These are phyloP conservation scores for Protonibea diacanthus DNA, from an alignment of 2,797 vertebrate species.

Conservation along the genomic window DNA sequence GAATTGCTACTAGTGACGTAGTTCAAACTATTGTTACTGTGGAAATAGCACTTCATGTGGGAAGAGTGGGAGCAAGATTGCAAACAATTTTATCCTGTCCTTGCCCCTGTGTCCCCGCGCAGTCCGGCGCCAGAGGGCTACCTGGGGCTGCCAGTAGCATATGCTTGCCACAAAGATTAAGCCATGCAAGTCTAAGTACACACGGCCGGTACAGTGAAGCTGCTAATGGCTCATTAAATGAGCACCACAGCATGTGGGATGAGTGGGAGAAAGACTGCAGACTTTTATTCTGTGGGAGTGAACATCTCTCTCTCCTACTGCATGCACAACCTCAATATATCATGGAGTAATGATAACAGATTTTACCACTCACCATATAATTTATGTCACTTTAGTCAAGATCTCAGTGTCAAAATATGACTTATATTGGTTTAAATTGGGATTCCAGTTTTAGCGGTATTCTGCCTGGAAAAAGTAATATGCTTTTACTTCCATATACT, in stretches of 20 bases:
- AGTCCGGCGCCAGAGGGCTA: too few species aligned
- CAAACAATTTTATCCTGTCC: too few species aligned
- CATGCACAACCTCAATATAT: conserved; percentile 1
- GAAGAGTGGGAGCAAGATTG: conserved; percentile 38
- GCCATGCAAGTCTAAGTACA: too few species aligned
- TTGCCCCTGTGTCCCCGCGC: too few species aligned
- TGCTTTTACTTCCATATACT: neutral
- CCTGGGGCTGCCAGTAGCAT: too few species aligned
- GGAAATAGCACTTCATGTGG: conserved; percentile 51
- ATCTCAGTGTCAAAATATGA: neutral
- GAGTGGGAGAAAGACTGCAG: conserved; percentile 43
- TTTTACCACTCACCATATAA: neutral
- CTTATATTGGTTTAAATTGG: neutral
- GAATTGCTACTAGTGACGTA: conserved; percentile 47
- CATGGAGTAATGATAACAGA: neutral
- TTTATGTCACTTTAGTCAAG: neutral
- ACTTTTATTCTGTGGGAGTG: conserved; percentile 22
- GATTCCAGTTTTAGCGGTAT: neutral
- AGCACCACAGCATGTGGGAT: conserved; percentile 25
- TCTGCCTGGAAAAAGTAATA: neutral
- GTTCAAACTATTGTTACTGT: conserved; percentile 37
- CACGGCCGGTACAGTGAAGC: too few species aligned
- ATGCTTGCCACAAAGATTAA: too few species aligned
- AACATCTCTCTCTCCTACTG: conserved; percentile 2
- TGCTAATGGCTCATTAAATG: too few species aligned